A percentile compares a stretch with the other conserved stretches of the same genome.
Conservation (phyloP, 1,140 invertebrate genomes). For the Trichonephila clavata region DNA sequence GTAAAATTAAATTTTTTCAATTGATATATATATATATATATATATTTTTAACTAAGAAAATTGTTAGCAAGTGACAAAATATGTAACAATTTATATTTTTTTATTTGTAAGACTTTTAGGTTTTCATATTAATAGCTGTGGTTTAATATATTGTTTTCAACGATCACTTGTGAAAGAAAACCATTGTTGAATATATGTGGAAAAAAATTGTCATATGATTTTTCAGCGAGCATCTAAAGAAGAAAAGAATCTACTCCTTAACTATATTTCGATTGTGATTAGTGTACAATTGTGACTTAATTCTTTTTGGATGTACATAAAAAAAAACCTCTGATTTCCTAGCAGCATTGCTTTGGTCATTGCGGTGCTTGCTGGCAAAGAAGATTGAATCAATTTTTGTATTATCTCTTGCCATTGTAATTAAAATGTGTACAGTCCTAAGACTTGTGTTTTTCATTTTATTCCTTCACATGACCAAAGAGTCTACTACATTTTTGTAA, state of each 20-base stretch:
- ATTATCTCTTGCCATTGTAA: conserved; percentile 73
- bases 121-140: no score
- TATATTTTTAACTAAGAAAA: no score
- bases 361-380: conserved; percentile 61
- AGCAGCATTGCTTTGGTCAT: conserved; percentile 61
- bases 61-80: no score
- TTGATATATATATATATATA: no score
- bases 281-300: neutral
- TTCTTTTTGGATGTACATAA: conserved; percentile 39
- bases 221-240: neutral
- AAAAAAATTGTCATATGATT: neutral
- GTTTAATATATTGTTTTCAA: no score
- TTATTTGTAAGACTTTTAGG: no score
- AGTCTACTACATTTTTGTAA: no score
- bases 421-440: conserved; percentile 71
- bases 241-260: neutral
- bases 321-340: conserved; percentile 19
- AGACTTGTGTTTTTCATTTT: neutral
- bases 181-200: neutral
- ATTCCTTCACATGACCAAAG: neutral
- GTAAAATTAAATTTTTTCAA: no score
- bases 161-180: no score
- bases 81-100: no score
- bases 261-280: conserved; percentile 28
- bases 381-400: conserved; percentile 43